Base-by-base conservation (phyloP, 2,797 vertebrate species). In the Huso huso region DNA sequence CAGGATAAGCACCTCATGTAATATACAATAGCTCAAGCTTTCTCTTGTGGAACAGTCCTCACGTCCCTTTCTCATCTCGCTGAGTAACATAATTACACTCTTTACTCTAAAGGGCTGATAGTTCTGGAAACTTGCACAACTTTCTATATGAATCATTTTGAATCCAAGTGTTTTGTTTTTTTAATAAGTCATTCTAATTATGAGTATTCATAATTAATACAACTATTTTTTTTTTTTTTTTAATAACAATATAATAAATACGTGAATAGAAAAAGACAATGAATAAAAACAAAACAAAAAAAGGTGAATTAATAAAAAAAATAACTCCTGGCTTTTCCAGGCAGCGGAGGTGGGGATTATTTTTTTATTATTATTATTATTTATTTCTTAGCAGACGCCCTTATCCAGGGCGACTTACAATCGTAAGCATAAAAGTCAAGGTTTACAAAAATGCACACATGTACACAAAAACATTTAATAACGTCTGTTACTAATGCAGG, bases 341-440 rank as follows among this genome's bases (percentile, higher is more conserved):
- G 70, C 67, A 74, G 73, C 13, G 12, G 55, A 13, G 82, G 84
- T 78, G 79, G 71, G 71, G 74, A 77, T n/a, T n/a, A n/a, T n/a
- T n/a, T n/a, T n/a, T n/a, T n/a, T n/a, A n/a, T n/a, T n/a, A n/a
- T n/a, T n/a, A n/a, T n/a, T n/a, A n/a, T n/a, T n/a, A n/a, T n/a
- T n/a, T n/a, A n/a, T n/a, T n/a, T n/a, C n/a, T n/a, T n/a, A n/a
- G n/a, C n/a, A n/a, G n/a, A n/a, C n/a, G n/a, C n/a, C n/a, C n/a
- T n/a, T n/a, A n/a, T n/a, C n/a, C n/a, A n/a, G n/a, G n/a, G n/a
- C n/a, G n/a, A n/a, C n/a, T n/a, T n/a, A n/a, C n/a, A n/a, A n/a
- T n/a, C n/a, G n/a, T n/a, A n/a, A n/a, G n/a, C n/a, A n/a, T 83
- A 85, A 85, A 85, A 81, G 79, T 77, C 63, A 78, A 81, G 81